Conservation (phyloP, 2,797 vertebrate genomes). For the Semaprochilodus insignis region DNA sequence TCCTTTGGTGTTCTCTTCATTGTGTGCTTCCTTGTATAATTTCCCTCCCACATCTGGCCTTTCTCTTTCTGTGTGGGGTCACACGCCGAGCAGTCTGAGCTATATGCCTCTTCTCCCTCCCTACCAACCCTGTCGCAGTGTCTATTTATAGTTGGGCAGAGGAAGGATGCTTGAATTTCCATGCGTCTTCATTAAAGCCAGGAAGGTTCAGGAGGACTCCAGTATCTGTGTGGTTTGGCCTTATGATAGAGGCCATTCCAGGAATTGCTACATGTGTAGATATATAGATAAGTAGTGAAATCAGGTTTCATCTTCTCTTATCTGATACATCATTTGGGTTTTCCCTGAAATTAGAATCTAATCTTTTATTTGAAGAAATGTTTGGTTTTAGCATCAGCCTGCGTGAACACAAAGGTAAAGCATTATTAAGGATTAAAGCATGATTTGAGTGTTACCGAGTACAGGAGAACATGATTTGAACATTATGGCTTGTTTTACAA, state of each 20-base stretch:
- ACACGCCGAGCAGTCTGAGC: conserved; percentile 8
- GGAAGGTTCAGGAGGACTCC: background rate
- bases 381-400: background rate
- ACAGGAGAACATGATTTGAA: background rate
- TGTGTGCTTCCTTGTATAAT: conserved; percentile 19
- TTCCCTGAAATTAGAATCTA: background rate
- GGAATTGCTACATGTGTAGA: background rate
- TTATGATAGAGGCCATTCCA: background rate
- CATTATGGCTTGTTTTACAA: background rate
- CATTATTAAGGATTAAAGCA: too few species aligned
- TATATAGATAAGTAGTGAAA: background rate
- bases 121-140: conserved; percentile 42
- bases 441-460: too few species aligned
- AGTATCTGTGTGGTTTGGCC: background rate
- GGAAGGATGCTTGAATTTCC: conserved; percentile 49
- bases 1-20: background rate
- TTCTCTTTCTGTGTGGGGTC: conserved; percentile 27
- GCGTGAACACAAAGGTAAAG: background rate
- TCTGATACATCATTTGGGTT: background rate
- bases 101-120: conserved; percentile 37
- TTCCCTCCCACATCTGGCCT: conserved; percentile 30
- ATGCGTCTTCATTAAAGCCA: conserved; percentile 41
- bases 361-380: background rate
- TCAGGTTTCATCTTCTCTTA: background rate
- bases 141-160: conserved; percentile 58